phyloP scores from a whole-genome alignment of 2,888 invertebrate species.

The Slavum lentiscoides region DNA sequence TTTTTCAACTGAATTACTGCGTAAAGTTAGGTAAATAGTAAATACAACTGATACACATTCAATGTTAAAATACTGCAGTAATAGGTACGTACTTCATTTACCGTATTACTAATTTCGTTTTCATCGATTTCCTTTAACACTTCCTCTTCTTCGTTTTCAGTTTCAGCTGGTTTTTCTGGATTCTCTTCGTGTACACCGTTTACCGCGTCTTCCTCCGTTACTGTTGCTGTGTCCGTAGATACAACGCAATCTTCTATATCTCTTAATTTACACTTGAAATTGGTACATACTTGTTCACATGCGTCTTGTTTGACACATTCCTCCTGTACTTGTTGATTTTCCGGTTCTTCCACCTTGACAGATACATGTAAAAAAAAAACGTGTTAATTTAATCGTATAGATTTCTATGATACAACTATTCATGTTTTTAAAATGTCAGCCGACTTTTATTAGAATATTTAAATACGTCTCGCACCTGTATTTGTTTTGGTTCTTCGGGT shows the following conservation, averaged over 20 bases:
- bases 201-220: neutral
- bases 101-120: constrained; percentile 9
- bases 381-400: neutral
- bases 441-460: too few relatives aligned
- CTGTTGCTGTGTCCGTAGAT: constrained; percentile 1
- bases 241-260: constrained; percentile 43
- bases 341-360: constrained; percentile 1
- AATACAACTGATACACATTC: too few relatives aligned
- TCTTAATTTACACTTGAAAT: constrained; percentile 35
- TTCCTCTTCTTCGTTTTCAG: constrained; percentile 20
- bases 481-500: constrained; percentile 19
- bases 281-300: constrained; percentile 37
- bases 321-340: neutral
- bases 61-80: too few relatives aligned
- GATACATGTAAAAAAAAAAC: neutral
- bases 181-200: neutral
- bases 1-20: too few relatives aligned
- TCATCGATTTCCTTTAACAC: neutral
- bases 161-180: constrained; percentile 2
- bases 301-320: neutral
- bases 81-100: constrained; percentile 2
- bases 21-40: too few relatives aligned
- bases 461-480: neutral
- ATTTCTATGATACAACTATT: too few relatives aligned
- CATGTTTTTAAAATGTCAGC: too few relatives aligned